phyloP scores from a whole-genome alignment of 2,888 invertebrate genomes.

The Maniola hyperantus region DNA sequence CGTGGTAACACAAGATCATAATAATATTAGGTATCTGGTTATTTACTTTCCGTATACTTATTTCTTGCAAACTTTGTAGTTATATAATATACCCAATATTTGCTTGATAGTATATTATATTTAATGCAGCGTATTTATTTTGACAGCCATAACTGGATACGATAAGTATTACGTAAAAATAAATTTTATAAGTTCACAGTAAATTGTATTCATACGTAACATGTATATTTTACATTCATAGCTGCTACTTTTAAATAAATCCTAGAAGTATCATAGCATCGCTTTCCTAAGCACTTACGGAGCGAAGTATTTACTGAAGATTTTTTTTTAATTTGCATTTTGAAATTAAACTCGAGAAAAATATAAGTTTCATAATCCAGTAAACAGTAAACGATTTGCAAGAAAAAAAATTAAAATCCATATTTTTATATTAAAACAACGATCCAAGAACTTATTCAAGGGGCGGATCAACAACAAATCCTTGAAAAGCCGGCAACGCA shows the following conservation, averaged over 20 bases:
- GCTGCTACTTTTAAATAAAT: slow-evolving; percentile 54
- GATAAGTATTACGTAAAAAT: slow-evolving; percentile 70
- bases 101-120: slow-evolving; percentile 42
- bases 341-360: too few relatives aligned
- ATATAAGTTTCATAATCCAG: too few relatives aligned
- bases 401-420: too few relatives aligned
- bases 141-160: slow-evolving; percentile 74
- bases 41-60: neutral
- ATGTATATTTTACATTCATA: slow-evolving; percentile 50
- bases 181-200: slow-evolving; percentile 51
- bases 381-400: too few relatives aligned
- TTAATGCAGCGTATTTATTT: slow-evolving; percentile 62
- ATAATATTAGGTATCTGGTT: neutral
- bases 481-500: too few relatives aligned
- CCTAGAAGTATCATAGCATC: slow-evolving; percentile 42
- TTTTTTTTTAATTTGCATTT: too few relatives aligned
- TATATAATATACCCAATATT: slow-evolving; percentile 28
- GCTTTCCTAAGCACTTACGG: slow-evolving; percentile 49
- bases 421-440: too few relatives aligned
- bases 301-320: slow-evolving; percentile 22
- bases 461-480: too few relatives aligned
- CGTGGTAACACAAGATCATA: neutral
- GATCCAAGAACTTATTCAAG: too few relatives aligned
- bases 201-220: slow-evolving; percentile 52
- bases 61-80: neutral